Base-by-base conservation (phyloP, 1,140 invertebrate genomes). In the Scylla paramamosain region DNA sequence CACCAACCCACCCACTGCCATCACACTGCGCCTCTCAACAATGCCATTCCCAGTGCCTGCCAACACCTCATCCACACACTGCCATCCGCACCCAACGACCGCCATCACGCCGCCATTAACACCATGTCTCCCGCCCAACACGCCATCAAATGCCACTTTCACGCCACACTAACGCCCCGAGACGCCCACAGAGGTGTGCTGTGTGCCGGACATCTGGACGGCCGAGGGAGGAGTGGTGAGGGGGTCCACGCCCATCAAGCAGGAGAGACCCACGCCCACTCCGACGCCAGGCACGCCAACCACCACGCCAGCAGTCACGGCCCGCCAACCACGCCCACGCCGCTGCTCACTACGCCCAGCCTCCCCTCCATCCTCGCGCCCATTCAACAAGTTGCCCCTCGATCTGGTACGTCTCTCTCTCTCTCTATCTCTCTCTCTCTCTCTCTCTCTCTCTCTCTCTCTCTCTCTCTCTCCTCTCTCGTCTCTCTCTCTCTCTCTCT, bases 191-290 rank as follows among this genome's bases (percentile, higher is more conserved):
- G 96, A 96, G 67, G 31, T 96, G 29, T 96, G 96, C 46, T 96
- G 96, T 25, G 95, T 96, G 20, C 96, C 96, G 82, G 96, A 96
- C 87, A 96, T 96, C 48, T 96, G 96, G 96, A 96, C 95, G 86
- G 88, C 96, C 0, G 96, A 96, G 92, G 96, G 96, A 4, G 82
- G 96, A 7, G 95, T 96, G 32, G 94, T 96, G 0, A 90, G 94
- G 83, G 93, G 92, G 91, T 92, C 95, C 2, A 94, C 95, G 82
- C 90, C 93, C 84, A 82, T 96, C 59, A 96, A 96, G 67, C 91
- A 95, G 86, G 96, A 96, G 91, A 52, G 96, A 82, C 93, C 96
- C 32, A 96, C 96, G 46, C 96, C 96, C 39, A 96, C 96, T 4
- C 93, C 95, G n/a, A 96, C 96, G 20, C 96, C 96, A 25, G 45